Evolutionary conservation across 2,113 vertebrate species (phyloP), one percentile per base, ranked within the genome.

Genomic region (Sphaerodactylus townsendi): DNA sequence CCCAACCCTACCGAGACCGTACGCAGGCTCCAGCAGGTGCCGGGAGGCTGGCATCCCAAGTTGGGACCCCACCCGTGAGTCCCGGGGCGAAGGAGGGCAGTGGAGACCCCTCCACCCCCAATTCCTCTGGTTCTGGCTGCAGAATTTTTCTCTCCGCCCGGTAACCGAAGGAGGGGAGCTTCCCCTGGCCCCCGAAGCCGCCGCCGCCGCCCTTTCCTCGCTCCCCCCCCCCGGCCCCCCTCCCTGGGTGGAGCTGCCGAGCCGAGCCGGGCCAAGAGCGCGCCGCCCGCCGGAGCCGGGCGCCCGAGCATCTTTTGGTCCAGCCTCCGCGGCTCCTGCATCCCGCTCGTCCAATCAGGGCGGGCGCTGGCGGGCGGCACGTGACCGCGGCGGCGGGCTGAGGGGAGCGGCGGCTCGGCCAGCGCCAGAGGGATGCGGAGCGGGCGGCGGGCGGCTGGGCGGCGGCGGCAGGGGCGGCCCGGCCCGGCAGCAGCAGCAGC

Each of bases 341-440:
- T 87, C 82, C 81, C 33, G 64, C 87, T 81, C 87, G 83, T 64
- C 92, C 92, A 91, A 90, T 91, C 88, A 85, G 87, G 5, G 71
- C 71, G 71, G 15, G 70, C 19, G 65, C 23, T 33, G 56, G 30
- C 80, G 15, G 4, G 64, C 72, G 82, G 65, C 90, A 85, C 85
- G 85, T 88, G 86, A 87, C 77, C 46, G 70, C 66, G 79, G 73
- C 73, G 73, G 62, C 73, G 64, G 81, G 73, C 79, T 56, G 85
- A 39, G 77, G 74, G 84, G 77, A 82, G 81, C 84, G 64, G 82
- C 90, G 79, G 88, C 88, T 76, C 82, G 81, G 81, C 77, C 75
- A 73, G 66, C 88, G 88, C 88, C 77, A 82, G 84, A 88, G 84
- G 82, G 86, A 85, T 82, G 84, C 82, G 81, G 80, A 88, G 70